Percentiles rank a stretch among this genome's conserved stretches.
Conservation (phyloP, 2,888 invertebrate genomes). For the Steinernema hermaphroditum region DNA sequence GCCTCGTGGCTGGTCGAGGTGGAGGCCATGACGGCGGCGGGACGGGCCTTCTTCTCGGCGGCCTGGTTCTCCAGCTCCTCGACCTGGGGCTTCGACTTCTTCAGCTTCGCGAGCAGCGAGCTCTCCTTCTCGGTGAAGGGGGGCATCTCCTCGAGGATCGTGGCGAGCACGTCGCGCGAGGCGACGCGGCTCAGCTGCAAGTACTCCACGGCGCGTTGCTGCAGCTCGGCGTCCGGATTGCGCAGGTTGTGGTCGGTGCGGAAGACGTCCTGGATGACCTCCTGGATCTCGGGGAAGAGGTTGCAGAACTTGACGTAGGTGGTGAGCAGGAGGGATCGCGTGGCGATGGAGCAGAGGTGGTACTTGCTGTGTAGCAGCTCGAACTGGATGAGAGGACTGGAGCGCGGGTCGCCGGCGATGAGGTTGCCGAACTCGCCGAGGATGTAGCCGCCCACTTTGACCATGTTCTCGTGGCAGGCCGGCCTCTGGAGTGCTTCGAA, state of each 20-base stretch:
- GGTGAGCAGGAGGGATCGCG: slow-evolving; percentile 89
- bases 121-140: slow-evolving; percentile 93
- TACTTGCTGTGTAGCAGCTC: slow-evolving; percentile 97
- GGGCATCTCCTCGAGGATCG: slow-evolving; percentile 92
- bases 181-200: slow-evolving; percentile 92
- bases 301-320: slow-evolving; percentile 99
- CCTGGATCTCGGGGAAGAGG: slow-evolving; percentile 96
- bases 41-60: slow-evolving; percentile 64
- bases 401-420: slow-evolving; percentile 95
- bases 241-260: slow-evolving; percentile 84
- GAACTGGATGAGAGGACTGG: slow-evolving; percentile 93
- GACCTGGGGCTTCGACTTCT: slow-evolving; percentile 94
- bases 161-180: slow-evolving; percentile 85
- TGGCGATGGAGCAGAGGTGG: slow-evolving; percentile 94
- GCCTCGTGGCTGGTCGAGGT: not conserved
- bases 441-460: slow-evolving; percentile 98
- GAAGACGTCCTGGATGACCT: slow-evolving; percentile 82
- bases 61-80: slow-evolving; percentile 73
- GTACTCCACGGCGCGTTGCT: slow-evolving; percentile 97
- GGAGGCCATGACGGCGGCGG: slow-evolving; percentile 55
- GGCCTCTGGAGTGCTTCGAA: slow-evolving; percentile 79
- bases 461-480: slow-evolving; percentile 99
- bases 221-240: slow-evolving; percentile 95
- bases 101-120: slow-evolving; percentile 91
- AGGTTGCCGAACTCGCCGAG: slow-evolving; percentile 98